A percentile compares a stretch with the other conserved stretches of the same genome.
Conservation (phyloP, 2,797 vertebrate genomes). For the Odontamblyopus lacepedii region DNA sequence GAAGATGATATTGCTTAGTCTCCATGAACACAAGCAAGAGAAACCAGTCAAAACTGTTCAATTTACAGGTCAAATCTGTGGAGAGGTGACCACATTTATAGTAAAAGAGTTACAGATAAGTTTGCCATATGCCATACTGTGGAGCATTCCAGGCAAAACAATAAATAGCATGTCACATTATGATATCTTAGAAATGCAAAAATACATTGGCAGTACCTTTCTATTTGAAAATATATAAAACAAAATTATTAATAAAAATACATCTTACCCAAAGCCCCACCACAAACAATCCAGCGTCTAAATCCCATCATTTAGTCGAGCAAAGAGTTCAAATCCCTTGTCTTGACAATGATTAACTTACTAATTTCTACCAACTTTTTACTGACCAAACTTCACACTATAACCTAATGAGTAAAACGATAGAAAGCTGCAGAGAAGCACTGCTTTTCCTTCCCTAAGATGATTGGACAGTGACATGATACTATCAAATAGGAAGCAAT, state of each 20-base stretch:
- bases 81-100: too few species aligned
- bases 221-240: background rate
- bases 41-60: too few species aligned
- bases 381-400: background rate
- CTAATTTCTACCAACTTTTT: background rate
- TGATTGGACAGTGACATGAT: slow-evolving; percentile 52
- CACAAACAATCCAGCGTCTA: slow-evolving; percentile 80
- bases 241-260: background rate
- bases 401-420: background rate
- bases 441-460: background rate
- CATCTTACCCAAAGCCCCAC: slow-evolving; percentile 75
- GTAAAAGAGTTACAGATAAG: too few species aligned
- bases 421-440: background rate
- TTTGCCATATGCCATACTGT: too few species aligned
- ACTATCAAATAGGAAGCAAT: slow-evolving; percentile 79
- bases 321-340: slow-evolving; percentile 15
- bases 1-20: too few species aligned
- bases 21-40: too few species aligned
- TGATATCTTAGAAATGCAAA: too few species aligned
- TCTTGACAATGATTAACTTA: background rate
- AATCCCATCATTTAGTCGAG: slow-evolving; percentile 76
- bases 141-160: too few species aligned
- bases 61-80: too few species aligned
- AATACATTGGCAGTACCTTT: too few species aligned
- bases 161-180: too few species aligned